Evolutionary conservation across 2,888 invertebrate genomes (phyloP), one percentile per base, ranked within the genome.

Genomic region (Tyria jacobaeae): DNA sequence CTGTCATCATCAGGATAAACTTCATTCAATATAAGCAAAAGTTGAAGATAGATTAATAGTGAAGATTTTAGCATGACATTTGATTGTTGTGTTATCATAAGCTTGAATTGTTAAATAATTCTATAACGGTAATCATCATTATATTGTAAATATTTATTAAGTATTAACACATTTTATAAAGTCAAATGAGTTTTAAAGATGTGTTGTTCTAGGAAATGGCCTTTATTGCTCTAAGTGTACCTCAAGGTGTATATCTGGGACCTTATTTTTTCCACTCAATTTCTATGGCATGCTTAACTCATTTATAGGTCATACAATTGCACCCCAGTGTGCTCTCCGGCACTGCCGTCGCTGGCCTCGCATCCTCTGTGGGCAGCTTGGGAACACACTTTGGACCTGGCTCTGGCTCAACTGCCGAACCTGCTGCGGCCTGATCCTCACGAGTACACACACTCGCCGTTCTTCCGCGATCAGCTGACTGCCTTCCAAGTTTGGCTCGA

Each of bases 281-380:
- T 5, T 3, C 15, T 25, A n/a, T 27, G 17, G 12, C 12, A 44
- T 21, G 9, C 6, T 21, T 21, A 17, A 10, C 2, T 41, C n/a
- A 6, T 24, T 4, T 9, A 5, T 7, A 92, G 93, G 57, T 98
- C 98, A 31, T 99, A 99, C 91, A 99, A 99, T 92, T 99, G 99
- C 90, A 97, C 97, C 59, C 99, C 99, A n/a, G 97, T 99, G 52
- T 99, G 98, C 51, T 95, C 96, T 78, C 99, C 99, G 0, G 96
- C 96, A 70, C 94, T 99, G 81, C 99, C 99, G 25, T 96, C 98
- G 25, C 99, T 99, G 60, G 97, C 97, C 71, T 94, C 97, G 82
- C 98, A 98, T 91, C 96, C 97, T 60, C 97, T 98, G 97, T 98
- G 99, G 99, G 96, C 97, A 85, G 98, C 99, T 1, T 99, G 99